Evolutionary conservation across 2,113 vertebrate genomes (phyloP).

Genomic region (Chamaea fasciata): DNA sequence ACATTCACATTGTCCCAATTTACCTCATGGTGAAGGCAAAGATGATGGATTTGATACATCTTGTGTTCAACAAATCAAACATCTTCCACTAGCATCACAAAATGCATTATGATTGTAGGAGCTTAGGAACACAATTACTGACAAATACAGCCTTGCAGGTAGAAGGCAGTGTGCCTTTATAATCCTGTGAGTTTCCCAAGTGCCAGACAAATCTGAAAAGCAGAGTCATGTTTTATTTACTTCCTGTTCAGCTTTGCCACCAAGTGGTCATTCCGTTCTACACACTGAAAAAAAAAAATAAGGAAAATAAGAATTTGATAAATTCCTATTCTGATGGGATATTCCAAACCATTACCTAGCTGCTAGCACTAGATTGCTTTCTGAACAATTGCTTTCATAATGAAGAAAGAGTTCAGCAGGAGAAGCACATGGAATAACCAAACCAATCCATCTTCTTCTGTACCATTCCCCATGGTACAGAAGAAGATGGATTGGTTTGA

Average conservation of each 20-base stretch:
- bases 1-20: not conserved
- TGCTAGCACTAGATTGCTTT: not conserved
- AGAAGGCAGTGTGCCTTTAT: not conserved
- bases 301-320: not conserved
- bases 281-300: not conserved
- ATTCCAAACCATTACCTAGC: not conserved
- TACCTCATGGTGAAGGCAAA: not conserved
- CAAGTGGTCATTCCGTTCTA: not conserved
- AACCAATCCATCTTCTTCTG: not conserved
- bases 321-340: not conserved
- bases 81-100: not conserved
- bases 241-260: conserved; percentile 42
- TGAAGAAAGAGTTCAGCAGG: not conserved
- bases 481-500: not conserved
- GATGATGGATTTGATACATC: not conserved
- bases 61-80: not conserved
- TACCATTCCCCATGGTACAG: not conserved
- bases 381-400: not conserved
- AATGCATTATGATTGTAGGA: not conserved
- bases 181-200: not conserved
- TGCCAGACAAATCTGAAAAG: not conserved
- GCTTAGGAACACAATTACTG: not conserved
- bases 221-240: not conserved
- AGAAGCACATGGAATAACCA: not conserved
- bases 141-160: not conserved